A percentile compares a stretch with the other conserved stretches of the same genome.
These are phyloP conservation scores for Hirtodrosophila duncani DNA, from an alignment of 2,888 invertebrate genomes.

Conservation along the genomic window DNA sequence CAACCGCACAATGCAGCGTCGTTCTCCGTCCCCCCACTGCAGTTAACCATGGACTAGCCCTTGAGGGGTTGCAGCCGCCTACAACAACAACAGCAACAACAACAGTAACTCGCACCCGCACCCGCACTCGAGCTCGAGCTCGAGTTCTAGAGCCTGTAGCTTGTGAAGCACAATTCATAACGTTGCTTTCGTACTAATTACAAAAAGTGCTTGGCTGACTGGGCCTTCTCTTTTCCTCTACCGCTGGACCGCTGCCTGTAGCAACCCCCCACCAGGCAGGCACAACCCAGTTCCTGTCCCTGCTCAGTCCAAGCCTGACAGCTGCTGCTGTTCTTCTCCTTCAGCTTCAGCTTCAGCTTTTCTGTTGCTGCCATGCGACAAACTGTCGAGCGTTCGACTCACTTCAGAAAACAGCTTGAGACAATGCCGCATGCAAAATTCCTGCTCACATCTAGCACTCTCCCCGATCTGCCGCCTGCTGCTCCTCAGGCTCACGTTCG, in stretches of 20 bases:
- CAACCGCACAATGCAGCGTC: slow-evolving; percentile 49
- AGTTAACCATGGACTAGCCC: not conserved
- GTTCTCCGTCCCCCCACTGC: slow-evolving; percentile 11
- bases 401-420: slow-evolving; percentile 73
- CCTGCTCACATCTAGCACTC: no score
- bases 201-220: slow-evolving; percentile 60
- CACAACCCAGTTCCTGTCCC: not conserved
- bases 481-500: no score
- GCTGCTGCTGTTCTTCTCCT: slow-evolving; percentile 29
- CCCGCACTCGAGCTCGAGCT: slow-evolving; percentile 62
- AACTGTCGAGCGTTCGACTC: slow-evolving; percentile 38
- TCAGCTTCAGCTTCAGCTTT: not conserved
- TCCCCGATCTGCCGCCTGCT: no score
- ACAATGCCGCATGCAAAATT: slow-evolving; percentile 67
- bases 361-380: slow-evolving; percentile 41
- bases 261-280: not conserved
- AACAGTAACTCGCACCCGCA: not conserved
- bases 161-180: slow-evolving; percentile 74
- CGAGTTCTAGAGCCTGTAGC: no score
- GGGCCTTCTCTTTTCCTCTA: slow-evolving; percentile 1
- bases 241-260: no score
- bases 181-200: slow-evolving; percentile 74
- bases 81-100: slow-evolving; percentile 22
- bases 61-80: slow-evolving; percentile 48
- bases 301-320: slow-evolving; percentile 29